Conservation (phyloP, 1,140 invertebrate genomes). For the Caerostris darwini region DNA sequence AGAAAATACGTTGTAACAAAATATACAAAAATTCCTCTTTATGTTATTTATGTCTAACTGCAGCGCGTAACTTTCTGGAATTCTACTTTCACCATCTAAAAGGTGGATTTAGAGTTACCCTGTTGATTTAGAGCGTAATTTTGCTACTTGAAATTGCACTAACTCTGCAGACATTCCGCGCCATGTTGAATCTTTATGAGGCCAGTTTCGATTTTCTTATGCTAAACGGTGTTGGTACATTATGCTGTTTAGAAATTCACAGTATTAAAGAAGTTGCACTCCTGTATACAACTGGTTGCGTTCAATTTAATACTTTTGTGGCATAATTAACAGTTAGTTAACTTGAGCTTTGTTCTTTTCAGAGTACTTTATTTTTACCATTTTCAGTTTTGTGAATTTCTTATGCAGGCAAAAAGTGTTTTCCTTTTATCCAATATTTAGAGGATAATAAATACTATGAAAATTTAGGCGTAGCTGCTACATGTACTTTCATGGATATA, state of each 20-base stretch:
- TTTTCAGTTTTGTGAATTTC: no score
- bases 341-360: neutral
- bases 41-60: neutral
- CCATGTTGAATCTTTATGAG: neutral
- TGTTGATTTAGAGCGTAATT: conserved; percentile 9
- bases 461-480: no score
- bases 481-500: no score
- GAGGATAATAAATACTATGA: no score
- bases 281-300: neutral
- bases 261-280: neutral
- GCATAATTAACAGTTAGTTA: neutral
- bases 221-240: neutral
- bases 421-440: no score
- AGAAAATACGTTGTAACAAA: neutral
- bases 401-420: no score
- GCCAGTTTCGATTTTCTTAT: conserved; percentile 20
- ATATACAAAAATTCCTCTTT: neutral
- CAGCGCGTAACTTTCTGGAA: neutral
- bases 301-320: neutral
- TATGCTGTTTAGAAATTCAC: neutral
- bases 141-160: conserved; percentile 1
- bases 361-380: neutral
- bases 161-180: neutral
- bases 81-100: neutral
- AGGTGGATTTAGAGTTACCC: neutral